These are phyloP conservation scores for Gymnoscopelus microlampas DNA, from an alignment of 2,797 vertebrate genomes.

Conservation along the genomic window DNA sequence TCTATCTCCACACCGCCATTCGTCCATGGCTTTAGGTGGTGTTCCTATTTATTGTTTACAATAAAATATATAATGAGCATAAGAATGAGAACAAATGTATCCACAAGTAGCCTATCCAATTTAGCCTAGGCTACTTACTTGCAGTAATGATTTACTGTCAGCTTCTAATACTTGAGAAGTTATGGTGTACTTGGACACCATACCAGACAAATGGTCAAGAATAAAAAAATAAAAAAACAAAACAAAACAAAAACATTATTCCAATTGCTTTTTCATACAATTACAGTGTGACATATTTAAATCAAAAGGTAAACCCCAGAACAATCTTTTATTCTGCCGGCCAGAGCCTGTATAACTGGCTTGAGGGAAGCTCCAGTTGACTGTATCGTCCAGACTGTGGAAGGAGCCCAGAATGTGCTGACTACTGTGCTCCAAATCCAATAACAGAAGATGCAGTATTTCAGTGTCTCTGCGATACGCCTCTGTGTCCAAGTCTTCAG, in stretches of 20 bases:
- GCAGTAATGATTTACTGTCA: conserved; percentile 20
- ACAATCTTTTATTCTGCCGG: conserved; percentile 73
- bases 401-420: conserved; percentile 55
- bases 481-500: conserved; percentile 76
- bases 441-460: conserved; percentile 79
- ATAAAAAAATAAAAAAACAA: too few species aligned
- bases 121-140: conserved; percentile 12
- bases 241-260: too few species aligned
- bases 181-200: conserved; percentile 43
- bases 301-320: conserved; percentile 66
- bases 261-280: conserved; percentile 36
- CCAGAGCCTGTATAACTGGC: conserved; percentile 67
- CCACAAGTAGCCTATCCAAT: too few species aligned
- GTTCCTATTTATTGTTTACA: conserved; percentile 51
- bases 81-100: too few species aligned
- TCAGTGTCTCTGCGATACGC: conserved; percentile 71
- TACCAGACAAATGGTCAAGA: conserved; percentile 8
- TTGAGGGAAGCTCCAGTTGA: conserved; percentile 55
- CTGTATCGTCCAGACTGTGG: conserved; percentile 69
- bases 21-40: conserved; percentile 1
- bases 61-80: conserved; percentile 54
- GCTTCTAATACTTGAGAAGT: conserved; percentile 28
- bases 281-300: conserved; percentile 48
- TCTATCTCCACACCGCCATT: too few species aligned
- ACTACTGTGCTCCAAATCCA: conserved; percentile 77